Evolutionary conservation across 2,797 vertebrate species (phyloP), one percentile per base, ranked within the genome.

Genomic region (Carapus acus): DNA sequence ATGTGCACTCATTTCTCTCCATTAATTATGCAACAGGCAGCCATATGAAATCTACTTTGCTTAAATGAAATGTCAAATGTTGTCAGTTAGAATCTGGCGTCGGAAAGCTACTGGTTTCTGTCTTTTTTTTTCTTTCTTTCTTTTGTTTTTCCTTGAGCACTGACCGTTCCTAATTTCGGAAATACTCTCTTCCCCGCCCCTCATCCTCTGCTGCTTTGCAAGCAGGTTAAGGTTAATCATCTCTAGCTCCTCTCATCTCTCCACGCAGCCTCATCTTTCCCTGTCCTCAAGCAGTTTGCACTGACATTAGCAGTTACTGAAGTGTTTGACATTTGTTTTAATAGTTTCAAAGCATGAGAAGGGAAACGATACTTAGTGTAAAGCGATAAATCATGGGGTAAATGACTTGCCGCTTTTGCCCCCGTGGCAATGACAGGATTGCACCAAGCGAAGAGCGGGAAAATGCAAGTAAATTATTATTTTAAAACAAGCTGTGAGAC

Each of bases 261-360:
- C 64, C 27, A 2, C 44, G 64, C 20, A 43, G 44, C 59, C 54
- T 69, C 62, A 64, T 80, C 55, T 68, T 67, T 62, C 51, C 62
- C 58, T 74, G 11, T 74, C 78, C 76, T 55, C 43, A n/a, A 79
- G 79, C 74, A 33, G 71, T 65, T 44, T 61, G 41, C 68, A 13
- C 61, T 76, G 69, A 70, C 78, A 84, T 79, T 77, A 79, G 62
- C 59, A 39, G 73, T 67, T 69, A 41, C 70, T 77, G 78, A 83
- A 80, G 79, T 79, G 73, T 83, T 77, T 86, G 79, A 83, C 82
- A 83, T 87, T 84, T 82, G 71, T 68, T 77, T 81, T 80, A 84
- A 74, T 83, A 80, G 78, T 71, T 79, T 82, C 74, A 67, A 76
- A 82, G 80, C 73, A 77, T 78, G 72, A 51, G 52, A 41, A 62